phyloP scores from a whole-genome alignment of 2,888 invertebrate species.

The Brachycybe producta region DNA sequence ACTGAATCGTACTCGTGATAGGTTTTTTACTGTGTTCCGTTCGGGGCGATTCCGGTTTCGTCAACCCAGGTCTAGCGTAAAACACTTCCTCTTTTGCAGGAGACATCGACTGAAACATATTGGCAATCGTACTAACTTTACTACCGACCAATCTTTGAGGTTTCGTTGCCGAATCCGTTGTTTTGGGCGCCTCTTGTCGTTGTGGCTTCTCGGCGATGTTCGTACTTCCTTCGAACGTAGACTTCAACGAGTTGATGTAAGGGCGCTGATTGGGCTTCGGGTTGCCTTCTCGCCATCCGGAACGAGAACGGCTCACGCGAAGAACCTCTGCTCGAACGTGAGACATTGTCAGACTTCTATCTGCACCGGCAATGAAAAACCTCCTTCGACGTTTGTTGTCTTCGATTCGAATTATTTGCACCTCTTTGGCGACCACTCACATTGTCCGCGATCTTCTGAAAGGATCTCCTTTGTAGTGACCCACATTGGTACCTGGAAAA shows the following conservation, averaged over 20 bases:
- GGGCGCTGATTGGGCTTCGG: slow-evolving; percentile 15
- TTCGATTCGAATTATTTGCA: too few relatives aligned
- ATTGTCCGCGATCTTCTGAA: too few relatives aligned
- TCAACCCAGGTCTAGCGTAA: slow-evolving; percentile 7
- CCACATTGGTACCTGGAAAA: too few relatives aligned
- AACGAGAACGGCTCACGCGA: slow-evolving; percentile 27
- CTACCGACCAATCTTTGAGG: slow-evolving; percentile 16
- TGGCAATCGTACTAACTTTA: slow-evolving; percentile 47
- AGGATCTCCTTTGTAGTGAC: too few relatives aligned
- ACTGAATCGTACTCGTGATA: not conserved
- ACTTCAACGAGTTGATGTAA: slow-evolving; percentile 16
- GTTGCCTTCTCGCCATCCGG: slow-evolving; percentile 26
- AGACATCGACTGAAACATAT: slow-evolving; percentile 59
- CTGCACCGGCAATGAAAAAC: too few relatives aligned
- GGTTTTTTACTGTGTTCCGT: slow-evolving; percentile 7
- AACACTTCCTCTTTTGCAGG: slow-evolving; percentile 15
- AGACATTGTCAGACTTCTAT: slow-evolving; percentile 23
- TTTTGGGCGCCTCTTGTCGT: not conserved
- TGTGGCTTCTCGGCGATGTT: not conserved
- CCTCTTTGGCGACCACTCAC: too few relatives aligned
- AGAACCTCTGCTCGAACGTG: slow-evolving; percentile 28
- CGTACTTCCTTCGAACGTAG: slow-evolving; percentile 12
- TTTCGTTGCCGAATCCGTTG: slow-evolving; percentile 6
- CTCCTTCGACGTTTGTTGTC: too few relatives aligned
- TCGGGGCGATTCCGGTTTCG: slow-evolving; percentile 17